A percentile compares a stretch with the other conserved stretches of the same genome.
These are phyloP conservation scores for Calephelis nemesis DNA, from an alignment of 1,140 invertebrate species.

Conservation along the genomic window DNA sequence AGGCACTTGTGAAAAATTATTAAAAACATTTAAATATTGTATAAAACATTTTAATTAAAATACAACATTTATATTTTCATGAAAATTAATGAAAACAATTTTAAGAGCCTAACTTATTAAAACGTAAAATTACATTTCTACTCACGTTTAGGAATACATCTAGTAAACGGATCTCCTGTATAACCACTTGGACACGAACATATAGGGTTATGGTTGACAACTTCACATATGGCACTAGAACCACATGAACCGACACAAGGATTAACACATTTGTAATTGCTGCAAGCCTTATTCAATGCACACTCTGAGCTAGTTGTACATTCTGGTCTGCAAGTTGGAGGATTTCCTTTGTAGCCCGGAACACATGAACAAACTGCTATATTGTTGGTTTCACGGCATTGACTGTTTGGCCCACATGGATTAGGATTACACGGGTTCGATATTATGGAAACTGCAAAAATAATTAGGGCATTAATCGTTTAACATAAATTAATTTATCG, in stretches of 20 bases:
- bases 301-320: constrained; percentile 85
- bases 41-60: too few relatives aligned
- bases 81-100: too few relatives aligned
- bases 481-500: too few relatives aligned
- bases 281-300: constrained; percentile 81
- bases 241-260: constrained; percentile 86
- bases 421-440: constrained; percentile 81
- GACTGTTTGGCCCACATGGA: constrained; percentile 85
- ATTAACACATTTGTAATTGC: constrained; percentile 84
- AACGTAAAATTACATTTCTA: constrained; percentile 15
- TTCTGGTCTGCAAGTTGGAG: constrained; percentile 84
- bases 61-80: too few relatives aligned
- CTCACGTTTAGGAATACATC: constrained; percentile 82
- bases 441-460: constrained; percentile 68
- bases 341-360: constrained; percentile 83
- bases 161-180: constrained; percentile 86
- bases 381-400: constrained; percentile 82
- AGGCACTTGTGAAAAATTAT: too few relatives aligned
- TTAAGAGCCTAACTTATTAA: too few relatives aligned
- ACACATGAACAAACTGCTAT: constrained; percentile 85
- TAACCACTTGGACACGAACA: constrained; percentile 84
- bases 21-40: too few relatives aligned
- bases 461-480: constrained; percentile 22
- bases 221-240: constrained; percentile 81
- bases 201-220: constrained; percentile 82